phyloP scores from a whole-genome alignment of 2,888 invertebrate species.

The Cerastis rubricosa region DNA sequence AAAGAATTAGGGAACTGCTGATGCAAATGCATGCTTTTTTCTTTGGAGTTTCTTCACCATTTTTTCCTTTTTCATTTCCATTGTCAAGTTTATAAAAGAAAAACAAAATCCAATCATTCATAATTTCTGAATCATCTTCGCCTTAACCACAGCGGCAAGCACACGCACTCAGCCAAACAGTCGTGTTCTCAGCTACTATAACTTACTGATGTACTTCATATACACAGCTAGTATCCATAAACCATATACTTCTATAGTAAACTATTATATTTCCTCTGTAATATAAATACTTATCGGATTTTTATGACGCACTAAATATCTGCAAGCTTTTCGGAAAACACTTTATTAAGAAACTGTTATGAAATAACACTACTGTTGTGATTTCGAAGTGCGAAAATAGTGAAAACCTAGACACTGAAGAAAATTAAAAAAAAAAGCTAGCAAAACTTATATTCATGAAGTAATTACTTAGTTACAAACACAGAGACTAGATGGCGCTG shows the following conservation, averaged over 20 bases:
- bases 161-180: conserved; percentile 24
- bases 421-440: not conserved
- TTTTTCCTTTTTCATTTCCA: no score
- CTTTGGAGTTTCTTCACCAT: not conserved
- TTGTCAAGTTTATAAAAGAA: not conserved
- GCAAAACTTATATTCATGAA: no score
- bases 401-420: not conserved
- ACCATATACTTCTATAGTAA: not conserved
- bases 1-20: not conserved
- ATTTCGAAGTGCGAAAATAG: not conserved
- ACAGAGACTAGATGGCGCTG: conserved; percentile 32
- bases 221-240: conserved; percentile 9
- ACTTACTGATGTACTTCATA: not conserved
- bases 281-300: not conserved
- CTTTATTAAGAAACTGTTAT: not conserved
- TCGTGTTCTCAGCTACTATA: conserved; percentile 46
- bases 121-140: not conserved
- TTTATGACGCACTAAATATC: not conserved
- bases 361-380: not conserved
- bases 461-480: not conserved
- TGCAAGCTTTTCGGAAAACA: not conserved
- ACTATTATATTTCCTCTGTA: not conserved
- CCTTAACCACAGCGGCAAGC: conserved; percentile 46
- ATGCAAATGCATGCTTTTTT: not conserved
- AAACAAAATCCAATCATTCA: not conserved